Evolutionary conservation across 2,888 invertebrate species (phyloP).

Genomic region (Gortyna flavago): DNA sequence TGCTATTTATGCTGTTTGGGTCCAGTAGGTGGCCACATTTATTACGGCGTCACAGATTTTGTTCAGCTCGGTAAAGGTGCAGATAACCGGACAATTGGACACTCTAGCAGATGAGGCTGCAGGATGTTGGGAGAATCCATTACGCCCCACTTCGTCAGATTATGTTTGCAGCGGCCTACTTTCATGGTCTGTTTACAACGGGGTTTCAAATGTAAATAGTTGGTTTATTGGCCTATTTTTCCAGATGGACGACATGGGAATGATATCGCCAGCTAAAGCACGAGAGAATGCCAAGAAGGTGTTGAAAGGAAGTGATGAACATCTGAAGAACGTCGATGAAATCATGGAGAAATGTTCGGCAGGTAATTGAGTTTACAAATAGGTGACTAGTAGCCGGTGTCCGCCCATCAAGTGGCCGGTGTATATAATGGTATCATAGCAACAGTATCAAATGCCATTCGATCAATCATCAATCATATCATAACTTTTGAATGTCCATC

Average conservation of each 20-base stretch:
- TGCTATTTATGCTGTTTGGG: background rate
- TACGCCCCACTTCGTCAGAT: background rate
- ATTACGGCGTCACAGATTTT: background rate
- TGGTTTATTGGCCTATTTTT: conserved; percentile 22
- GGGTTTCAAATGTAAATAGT: background rate
- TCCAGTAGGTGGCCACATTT: background rate
- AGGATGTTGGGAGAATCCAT: too few species aligned
- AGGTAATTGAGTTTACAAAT: conserved; percentile 63
- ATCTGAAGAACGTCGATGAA: conserved; percentile 71
- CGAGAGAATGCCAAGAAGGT: conserved; percentile 69
- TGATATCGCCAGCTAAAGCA: conserved; percentile 69
- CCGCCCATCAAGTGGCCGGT: background rate
- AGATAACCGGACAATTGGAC: background rate
- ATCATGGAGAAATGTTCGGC: conserved; percentile 72
- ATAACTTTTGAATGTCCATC: conserved; percentile 15
- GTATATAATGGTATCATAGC: too few species aligned
- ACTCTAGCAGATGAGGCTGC: background rate
- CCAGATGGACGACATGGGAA: conserved; percentile 78
- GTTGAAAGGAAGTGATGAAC: conserved; percentile 73
- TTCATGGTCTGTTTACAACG: background rate
- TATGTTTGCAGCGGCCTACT: background rate
- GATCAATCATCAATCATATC: background rate
- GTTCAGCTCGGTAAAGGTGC: background rate
- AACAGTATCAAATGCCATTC: background rate
- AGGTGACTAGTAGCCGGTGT: background rate